Evolutionary conservation across 2,113 vertebrate species (phyloP), one percentile per base, ranked within the genome.

Genomic region (Dasyprocta punctata): DNA sequence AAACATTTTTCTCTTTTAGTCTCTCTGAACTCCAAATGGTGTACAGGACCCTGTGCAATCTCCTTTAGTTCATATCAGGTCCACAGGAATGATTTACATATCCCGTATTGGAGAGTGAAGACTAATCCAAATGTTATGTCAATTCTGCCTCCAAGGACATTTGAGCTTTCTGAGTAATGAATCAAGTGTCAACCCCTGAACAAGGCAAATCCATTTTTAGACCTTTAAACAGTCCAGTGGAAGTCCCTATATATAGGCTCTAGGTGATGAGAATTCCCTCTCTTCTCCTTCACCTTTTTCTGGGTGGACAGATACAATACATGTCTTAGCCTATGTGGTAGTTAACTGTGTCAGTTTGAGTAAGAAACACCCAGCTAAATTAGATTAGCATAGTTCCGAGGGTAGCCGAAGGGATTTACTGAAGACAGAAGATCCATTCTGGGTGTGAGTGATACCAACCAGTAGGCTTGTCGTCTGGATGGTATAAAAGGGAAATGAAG

Each of bases 1-100:
- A 13, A 33, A 47, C 22, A 38, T 26, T 7, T 54, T 65, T 49
- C 24, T 92, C 58, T 28, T 12, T 54, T 49, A 11, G 7, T 3
- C 3, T 26, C 13, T 54, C 19, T 0, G 13, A 28, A 13, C 14
- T 69, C 19, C 17, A 61, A 1, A 17, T 87, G 1, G 16, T 28
- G 4, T 63, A 1, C 0, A 33, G 26, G 33, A 16, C 52, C 38
- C 19, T 28, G 0, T 4, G 52, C 24, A 13, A 65, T 38, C 17
- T 26, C 44, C 22, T 6, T 63, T 47, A 67, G 28, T 13, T 65
- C 41, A 71, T 4, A 26, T 41, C 26, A n/a, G 26, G 82, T 81
- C 93, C 41, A 14, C 30, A 26, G 78, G 26, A 38, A 36, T 52
- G 8, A 71, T 73, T 24, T 49, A 26, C 8, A 52, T 90, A 7